These are phyloP conservation scores for Hymenopus coronatus DNA, from an alignment of 2,888 invertebrate species.

Conservation along the genomic window DNA sequence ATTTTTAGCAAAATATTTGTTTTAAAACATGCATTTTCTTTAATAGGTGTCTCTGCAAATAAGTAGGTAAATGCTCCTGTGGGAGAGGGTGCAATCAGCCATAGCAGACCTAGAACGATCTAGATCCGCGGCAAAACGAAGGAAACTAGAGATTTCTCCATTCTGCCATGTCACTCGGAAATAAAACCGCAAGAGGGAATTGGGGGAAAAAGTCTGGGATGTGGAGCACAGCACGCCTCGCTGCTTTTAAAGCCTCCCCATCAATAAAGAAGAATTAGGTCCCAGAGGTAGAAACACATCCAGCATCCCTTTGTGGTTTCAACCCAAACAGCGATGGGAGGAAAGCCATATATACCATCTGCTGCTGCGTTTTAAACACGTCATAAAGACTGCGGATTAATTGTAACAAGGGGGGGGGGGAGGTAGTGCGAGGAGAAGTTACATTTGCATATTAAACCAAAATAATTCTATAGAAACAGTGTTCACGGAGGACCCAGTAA, in stretches of 20 bases:
- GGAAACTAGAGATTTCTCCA: neutral
- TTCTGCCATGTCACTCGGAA: neutral
- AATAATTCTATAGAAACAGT: neutral
- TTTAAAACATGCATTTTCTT: too few species aligned
- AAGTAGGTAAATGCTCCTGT: neutral
- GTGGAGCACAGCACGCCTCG: neutral
- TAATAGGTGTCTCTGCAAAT: neutral
- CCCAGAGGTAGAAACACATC: neutral
- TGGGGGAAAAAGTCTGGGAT: neutral
- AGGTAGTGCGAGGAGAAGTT: neutral
- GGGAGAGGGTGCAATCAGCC: neutral
- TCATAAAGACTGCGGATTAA: neutral
- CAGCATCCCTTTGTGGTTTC: neutral
- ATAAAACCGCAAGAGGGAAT: neutral
- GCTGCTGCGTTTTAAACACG: neutral
- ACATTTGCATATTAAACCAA: neutral
- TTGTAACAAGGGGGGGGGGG: neutral
- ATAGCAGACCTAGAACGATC: neutral
- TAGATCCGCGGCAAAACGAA: neutral
- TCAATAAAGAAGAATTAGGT: neutral
- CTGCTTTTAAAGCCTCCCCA: neutral
- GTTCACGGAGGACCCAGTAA: neutral
- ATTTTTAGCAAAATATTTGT: too few species aligned
- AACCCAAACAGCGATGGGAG: neutral
- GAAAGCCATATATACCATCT: neutral